phyloP scores from a whole-genome alignment of 2,888 invertebrate species.

The Apoda limacodes region DNA sequence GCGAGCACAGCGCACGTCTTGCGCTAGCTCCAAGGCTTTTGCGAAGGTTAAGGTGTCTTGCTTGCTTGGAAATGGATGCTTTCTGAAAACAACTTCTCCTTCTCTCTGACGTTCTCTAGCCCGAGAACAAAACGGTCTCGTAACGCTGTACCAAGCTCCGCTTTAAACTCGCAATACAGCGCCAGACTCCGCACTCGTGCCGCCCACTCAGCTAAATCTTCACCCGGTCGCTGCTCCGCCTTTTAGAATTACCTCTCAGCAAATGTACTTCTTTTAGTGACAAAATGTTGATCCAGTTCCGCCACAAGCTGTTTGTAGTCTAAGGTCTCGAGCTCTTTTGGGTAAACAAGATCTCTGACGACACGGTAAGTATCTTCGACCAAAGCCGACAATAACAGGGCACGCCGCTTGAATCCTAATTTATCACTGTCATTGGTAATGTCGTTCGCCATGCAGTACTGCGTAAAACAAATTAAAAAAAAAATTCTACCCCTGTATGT shows the following conservation, averaged over 20 bases:
- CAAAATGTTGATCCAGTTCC: conserved; percentile 14
- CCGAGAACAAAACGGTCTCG: conserved; percentile 16
- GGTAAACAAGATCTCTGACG: conserved; percentile 10
- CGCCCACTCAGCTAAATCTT: conserved; percentile 19
- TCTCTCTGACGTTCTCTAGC: too few relatives aligned
- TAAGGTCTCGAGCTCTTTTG: conserved; percentile 7
- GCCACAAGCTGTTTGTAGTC: conserved; percentile 4
- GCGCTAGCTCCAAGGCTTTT: conserved; percentile 14
- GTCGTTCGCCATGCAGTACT: too few relatives aligned
- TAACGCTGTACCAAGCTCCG: conserved; percentile 8
- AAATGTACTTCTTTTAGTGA: conserved; percentile 16
- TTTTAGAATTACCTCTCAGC: conserved; percentile 10
- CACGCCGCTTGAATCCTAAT: too few relatives aligned
- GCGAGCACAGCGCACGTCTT: conserved; percentile 10
- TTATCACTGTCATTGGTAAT: too few relatives aligned
- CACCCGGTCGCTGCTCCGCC: too few relatives aligned
- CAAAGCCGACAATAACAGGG: conserved; percentile 12
- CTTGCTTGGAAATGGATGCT: conserved; percentile 12
- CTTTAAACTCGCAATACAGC: conserved; percentile 15
- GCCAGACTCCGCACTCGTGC: conserved; percentile 17
- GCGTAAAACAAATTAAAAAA: too few relatives aligned
- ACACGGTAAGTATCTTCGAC: conserved; percentile 17
- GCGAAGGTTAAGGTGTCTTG: conserved; percentile 7
- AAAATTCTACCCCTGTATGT: too few relatives aligned
- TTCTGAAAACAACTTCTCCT: too few relatives aligned